Evolutionary conservation across 2,888 invertebrate genomes (phyloP).

Genomic region (Electrophaes corylata): DNA sequence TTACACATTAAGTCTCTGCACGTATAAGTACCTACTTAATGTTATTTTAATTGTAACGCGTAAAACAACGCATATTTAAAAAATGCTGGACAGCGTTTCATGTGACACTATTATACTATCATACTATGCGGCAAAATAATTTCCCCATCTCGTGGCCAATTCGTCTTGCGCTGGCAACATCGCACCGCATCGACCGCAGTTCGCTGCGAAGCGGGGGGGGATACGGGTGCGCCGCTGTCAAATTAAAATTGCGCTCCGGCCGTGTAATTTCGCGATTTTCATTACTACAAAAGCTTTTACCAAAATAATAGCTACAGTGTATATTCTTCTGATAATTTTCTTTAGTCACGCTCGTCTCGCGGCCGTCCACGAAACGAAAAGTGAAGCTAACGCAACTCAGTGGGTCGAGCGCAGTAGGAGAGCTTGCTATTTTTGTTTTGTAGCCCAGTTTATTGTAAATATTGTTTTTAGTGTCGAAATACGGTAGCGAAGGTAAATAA

Average conservation of each 20-base stretch:
- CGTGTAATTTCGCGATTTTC: constrained; percentile 62
- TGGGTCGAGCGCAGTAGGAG: constrained; percentile 41
- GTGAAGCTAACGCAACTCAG: constrained; percentile 26
- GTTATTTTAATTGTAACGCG: too few relatives aligned
- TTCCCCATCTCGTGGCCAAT: constrained; percentile 46
- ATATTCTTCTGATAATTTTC: constrained; percentile 48
- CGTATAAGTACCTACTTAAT: too few relatives aligned
- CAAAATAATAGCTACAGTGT: constrained; percentile 60
- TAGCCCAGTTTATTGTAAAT: constrained; percentile 75
- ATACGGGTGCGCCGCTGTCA: constrained; percentile 67
- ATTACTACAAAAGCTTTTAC: constrained; percentile 60
- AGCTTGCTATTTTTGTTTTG: constrained; percentile 75
- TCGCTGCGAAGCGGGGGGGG: constrained; percentile 53
- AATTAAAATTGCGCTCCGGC: constrained; percentile 63
- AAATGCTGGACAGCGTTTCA: background rate
- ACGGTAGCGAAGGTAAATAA: constrained; percentile 36
- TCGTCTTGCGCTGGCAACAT: constrained; percentile 58
- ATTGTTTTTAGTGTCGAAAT: constrained; percentile 75
- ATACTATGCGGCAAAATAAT: constrained; percentile 18
- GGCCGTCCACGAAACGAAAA: constrained; percentile 33
- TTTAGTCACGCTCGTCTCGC: constrained; percentile 48
- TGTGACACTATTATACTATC: background rate
- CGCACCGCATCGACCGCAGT: constrained; percentile 71
- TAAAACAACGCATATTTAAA: background rate
- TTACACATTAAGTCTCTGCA: too few relatives aligned